Evolutionary conservation across 2,888 invertebrate genomes (phyloP).

Genomic region (Glyphotaelius pellucidus): DNA sequence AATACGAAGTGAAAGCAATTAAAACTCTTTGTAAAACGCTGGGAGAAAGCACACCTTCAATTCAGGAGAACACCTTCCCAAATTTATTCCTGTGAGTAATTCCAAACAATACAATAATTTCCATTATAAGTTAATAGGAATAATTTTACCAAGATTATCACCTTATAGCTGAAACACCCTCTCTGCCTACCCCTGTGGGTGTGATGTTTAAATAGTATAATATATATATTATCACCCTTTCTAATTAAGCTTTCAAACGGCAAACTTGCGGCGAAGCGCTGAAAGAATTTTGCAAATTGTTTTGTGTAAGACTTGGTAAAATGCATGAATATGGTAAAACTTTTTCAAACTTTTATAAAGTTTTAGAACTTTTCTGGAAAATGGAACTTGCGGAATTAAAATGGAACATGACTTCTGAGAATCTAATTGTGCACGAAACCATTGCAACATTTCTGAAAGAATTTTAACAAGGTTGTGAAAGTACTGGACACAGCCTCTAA

Average conservation of each 20-base stretch:
- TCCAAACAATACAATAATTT: no score
- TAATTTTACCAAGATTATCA: no score
- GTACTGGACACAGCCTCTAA: background rate
- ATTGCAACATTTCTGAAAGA: background rate
- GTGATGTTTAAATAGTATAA: no score
- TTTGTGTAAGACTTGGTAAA: background rate
- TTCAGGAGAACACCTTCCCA: no score
- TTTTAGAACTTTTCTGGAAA: background rate
- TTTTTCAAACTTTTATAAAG: background rate
- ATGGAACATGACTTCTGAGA: background rate
- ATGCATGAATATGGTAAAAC: background rate
- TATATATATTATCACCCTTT: background rate
- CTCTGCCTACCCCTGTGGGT: no score
- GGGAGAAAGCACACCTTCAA: no score
- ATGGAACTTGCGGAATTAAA: background rate
- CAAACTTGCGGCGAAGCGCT: background rate
- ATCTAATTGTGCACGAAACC: background rate
- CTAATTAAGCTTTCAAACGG: background rate
- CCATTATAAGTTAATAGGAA: no score
- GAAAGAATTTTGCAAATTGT: background rate
- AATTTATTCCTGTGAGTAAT: no score
- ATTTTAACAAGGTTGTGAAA: background rate
- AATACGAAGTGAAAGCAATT: no score
- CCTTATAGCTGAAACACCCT: no score
- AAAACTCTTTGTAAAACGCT: no score